Percentiles rank a stretch among this genome's conserved stretches.
These are phyloP conservation scores for Sebastes iracundus DNA, from an alignment of 2,797 vertebrate genomes.

Conservation along the genomic window DNA sequence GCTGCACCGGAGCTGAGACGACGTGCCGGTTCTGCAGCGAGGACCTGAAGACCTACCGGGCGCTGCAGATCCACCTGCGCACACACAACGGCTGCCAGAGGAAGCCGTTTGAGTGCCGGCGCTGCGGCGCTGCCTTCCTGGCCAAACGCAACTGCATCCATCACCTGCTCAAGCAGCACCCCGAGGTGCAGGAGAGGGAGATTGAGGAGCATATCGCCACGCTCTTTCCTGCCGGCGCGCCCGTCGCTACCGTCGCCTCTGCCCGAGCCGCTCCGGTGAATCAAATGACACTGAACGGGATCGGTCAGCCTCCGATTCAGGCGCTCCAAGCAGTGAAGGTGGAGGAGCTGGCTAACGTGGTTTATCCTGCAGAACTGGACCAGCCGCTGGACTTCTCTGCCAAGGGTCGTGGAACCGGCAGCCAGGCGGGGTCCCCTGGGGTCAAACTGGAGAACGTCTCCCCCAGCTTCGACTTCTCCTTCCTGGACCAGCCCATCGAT, in stretches of 20 bases:
- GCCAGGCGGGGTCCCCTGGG: slow-evolving; percentile 74
- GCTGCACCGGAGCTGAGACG: slow-evolving; percentile 78
- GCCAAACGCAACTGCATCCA: slow-evolving; percentile 97
- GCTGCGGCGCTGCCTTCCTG: slow-evolving; percentile 91
- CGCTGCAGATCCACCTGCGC: slow-evolving; percentile 94
- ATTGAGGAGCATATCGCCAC: slow-evolving; percentile 92
- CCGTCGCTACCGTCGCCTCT: slow-evolving; percentile 20
- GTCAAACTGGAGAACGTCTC: slow-evolving; percentile 87
- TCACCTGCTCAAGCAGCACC: slow-evolving; percentile 95
- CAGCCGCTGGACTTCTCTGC: slow-evolving; percentile 94
- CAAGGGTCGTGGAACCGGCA: slow-evolving; percentile 59
- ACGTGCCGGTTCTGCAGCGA: slow-evolving; percentile 92
- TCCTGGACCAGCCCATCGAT: slow-evolving; percentile 88
- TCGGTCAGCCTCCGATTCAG: slow-evolving; percentile 60
- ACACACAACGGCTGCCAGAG: slow-evolving; percentile 92
- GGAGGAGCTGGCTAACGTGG: slow-evolving; percentile 77
- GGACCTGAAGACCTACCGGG: slow-evolving; percentile 91
- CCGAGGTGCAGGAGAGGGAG: slow-evolving; percentile 92
- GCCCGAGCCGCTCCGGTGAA: not conserved
- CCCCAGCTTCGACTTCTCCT: slow-evolving; percentile 77
- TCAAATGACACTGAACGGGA: slow-evolving; percentile 54
- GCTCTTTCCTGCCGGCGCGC: slow-evolving; percentile 70
- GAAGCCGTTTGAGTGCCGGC: slow-evolving; percentile 94
- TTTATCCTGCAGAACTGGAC: slow-evolving; percentile 82
- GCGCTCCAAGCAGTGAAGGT: slow-evolving; percentile 85